Evolutionary conservation across 2,888 invertebrate species (phyloP).

Genomic region (Callosobruchus maculatus): DNA sequence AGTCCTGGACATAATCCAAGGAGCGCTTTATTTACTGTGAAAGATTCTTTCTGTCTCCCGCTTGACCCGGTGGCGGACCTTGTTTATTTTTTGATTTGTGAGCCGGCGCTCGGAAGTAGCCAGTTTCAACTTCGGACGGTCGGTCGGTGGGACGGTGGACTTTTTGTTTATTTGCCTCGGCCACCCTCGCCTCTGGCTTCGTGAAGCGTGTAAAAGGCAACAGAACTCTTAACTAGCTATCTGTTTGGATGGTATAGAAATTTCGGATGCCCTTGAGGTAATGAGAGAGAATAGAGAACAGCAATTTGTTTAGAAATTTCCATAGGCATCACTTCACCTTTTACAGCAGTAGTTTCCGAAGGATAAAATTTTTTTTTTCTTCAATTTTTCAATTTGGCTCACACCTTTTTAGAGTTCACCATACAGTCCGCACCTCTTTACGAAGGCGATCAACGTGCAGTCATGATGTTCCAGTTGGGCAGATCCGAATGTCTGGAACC

Average conservation of each 20-base stretch:
- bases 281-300: background rate
- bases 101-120: background rate
- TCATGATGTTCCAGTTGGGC: too few relatives aligned
- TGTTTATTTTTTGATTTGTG: conserved; percentile 1
- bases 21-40: conserved; percentile 27
- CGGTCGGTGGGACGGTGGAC: too few relatives aligned
- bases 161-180: background rate
- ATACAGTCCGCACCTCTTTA: too few relatives aligned
- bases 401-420: too few relatives aligned
- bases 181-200: background rate
- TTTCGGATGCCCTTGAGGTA: background rate
- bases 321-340: too few relatives aligned
- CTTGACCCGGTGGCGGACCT: background rate
- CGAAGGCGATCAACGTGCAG: too few relatives aligned
- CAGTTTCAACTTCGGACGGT: background rate
- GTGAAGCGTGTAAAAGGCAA: background rate
- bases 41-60: conserved; percentile 15
- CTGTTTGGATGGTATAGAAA: background rate
- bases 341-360: too few relatives aligned
- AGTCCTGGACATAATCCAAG: conserved; percentile 26
- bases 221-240: background rate
- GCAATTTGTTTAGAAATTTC: too few relatives aligned
- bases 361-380: too few relatives aligned
- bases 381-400: too few relatives aligned
- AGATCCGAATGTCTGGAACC: too few relatives aligned